A percentile compares a stretch with the other conserved stretches of the same genome.
phyloP scores from a whole-genome alignment of 2,113 vertebrate genomes.

The Leuciscus idus region DNA sequence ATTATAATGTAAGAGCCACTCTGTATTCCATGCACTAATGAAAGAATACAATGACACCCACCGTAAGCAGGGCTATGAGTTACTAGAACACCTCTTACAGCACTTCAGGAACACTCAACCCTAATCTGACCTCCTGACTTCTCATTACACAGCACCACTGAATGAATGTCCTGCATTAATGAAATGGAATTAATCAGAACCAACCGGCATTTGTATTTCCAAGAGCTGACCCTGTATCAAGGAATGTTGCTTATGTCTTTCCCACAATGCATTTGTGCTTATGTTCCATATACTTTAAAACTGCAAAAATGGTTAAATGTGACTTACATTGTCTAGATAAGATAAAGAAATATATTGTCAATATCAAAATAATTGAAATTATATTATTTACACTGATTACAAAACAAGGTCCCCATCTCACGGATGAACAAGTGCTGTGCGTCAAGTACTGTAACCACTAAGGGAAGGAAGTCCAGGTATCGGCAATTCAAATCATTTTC shows the following conservation, averaged over 20 bases:
- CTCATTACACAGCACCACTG: not conserved
- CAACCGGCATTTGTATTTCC: not conserved
- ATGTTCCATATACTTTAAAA: conserved; percentile 37
- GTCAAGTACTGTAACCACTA: conserved; percentile 19
- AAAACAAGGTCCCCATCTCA: conserved; percentile 68
- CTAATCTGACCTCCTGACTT: not conserved
- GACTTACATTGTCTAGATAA: conserved; percentile 50
- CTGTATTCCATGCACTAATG: conserved; percentile 41
- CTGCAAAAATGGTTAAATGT: conserved; percentile 40
- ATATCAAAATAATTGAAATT: conserved; percentile 81
- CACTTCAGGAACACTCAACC: conserved; percentile 1
- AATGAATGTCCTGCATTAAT: not conserved
- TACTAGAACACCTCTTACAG: conserved; percentile 9
- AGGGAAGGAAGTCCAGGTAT: not conserved
- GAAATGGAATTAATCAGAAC: not conserved
- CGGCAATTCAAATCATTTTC: not conserved
- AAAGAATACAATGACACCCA: conserved; percentile 38
- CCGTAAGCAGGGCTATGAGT: conserved; percentile 33
- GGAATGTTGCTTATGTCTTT: conserved; percentile 28
- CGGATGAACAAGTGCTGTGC: conserved; percentile 25
- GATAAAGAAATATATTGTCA: conserved; percentile 79
- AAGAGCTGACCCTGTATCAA: conserved; percentile 17
- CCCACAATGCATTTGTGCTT: conserved; percentile 50
- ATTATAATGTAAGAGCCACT: conserved; percentile 16
- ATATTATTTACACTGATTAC: conserved; percentile 79